Evolutionary conservation across 2,888 invertebrate species (phyloP).

Genomic region (Morpho achilles): DNA sequence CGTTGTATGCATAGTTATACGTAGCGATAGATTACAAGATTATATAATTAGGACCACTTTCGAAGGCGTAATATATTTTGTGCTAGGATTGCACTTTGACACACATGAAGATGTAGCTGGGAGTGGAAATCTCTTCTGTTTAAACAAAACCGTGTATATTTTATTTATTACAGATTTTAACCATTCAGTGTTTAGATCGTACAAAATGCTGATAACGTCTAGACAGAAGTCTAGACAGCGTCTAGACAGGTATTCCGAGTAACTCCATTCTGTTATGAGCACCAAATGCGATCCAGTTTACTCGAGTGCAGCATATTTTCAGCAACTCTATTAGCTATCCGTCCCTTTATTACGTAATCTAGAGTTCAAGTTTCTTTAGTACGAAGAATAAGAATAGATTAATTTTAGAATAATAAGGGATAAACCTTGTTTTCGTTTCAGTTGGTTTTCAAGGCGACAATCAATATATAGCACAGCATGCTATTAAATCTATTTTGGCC

Average conservation of each 20-base stretch:
- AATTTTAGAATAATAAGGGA: too few species aligned
- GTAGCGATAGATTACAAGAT: constrained; percentile 22
- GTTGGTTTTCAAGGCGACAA: too few species aligned
- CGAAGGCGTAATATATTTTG: constrained; percentile 19
- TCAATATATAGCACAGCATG: too few species aligned
- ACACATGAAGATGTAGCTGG: constrained; percentile 5
- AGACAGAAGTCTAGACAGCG: constrained; percentile 71
- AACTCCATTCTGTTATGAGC: constrained; percentile 60
- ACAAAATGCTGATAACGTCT: constrained; percentile 66
- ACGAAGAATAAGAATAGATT: too few species aligned
- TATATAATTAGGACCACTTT: constrained; percentile 28
- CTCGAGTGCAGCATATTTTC: constrained; percentile 12
- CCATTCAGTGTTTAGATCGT: constrained; percentile 33
- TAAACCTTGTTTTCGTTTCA: too few species aligned
- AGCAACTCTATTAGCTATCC: constrained; percentile 9
- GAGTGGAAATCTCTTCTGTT: constrained; percentile 8
- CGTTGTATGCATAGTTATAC: constrained; percentile 23
- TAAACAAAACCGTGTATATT: constrained; percentile 13
- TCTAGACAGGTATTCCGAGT: constrained; percentile 76
- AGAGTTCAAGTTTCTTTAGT: too few species aligned
- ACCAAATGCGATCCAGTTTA: constrained; percentile 49
- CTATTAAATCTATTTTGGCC: too few species aligned
- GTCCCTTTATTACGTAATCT: constrained; percentile 3
- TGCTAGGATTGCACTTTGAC: constrained; percentile 20
- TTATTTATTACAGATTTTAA: constrained; percentile 19